Evolutionary conservation across 2,797 vertebrate species (phyloP).

Genomic region (Neopelma chrysocephalum): DNA sequence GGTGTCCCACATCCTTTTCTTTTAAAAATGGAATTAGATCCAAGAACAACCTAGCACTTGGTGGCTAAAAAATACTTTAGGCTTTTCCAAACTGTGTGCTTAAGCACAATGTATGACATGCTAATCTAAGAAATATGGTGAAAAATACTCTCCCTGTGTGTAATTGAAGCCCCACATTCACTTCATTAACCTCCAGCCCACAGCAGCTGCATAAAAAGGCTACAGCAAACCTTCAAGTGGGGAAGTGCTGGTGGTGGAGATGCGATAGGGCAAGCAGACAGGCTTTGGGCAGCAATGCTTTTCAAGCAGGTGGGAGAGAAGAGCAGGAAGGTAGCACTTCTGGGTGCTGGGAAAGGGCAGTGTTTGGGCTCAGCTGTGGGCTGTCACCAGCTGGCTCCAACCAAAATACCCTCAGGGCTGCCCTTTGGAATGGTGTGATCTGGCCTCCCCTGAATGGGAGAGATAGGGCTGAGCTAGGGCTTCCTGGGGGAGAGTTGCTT

Average conservation of each 20-base stretch:
- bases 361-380: neutral
- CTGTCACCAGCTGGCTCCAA: neutral
- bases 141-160: neutral
- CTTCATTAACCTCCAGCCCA: fast-evolving
- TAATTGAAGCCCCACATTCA: neutral
- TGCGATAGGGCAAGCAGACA: fast-evolving
- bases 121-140: neutral
- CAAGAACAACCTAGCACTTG: fast-evolving
- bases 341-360: neutral
- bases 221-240: neutral
- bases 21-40: neutral
- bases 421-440: fast-evolving
- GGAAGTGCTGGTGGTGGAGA: neutral
- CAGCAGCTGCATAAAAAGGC: neutral
- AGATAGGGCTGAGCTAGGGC: fast-evolving
- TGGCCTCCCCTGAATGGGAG: fast-evolving
- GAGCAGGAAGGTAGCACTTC: neutral
- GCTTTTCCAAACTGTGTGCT: fast-evolving
- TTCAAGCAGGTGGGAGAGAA: fast-evolving
- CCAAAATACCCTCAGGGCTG: neutral
- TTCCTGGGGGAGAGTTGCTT: neutral
- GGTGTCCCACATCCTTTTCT: neutral
- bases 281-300: neutral
- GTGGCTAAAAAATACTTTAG: neutral
- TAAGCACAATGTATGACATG: neutral